A percentile compares a stretch with the other conserved stretches of the same genome.
Conservation (phyloP, 2,888 invertebrate genomes). For the Lasioglossum malachurum region DNA sequence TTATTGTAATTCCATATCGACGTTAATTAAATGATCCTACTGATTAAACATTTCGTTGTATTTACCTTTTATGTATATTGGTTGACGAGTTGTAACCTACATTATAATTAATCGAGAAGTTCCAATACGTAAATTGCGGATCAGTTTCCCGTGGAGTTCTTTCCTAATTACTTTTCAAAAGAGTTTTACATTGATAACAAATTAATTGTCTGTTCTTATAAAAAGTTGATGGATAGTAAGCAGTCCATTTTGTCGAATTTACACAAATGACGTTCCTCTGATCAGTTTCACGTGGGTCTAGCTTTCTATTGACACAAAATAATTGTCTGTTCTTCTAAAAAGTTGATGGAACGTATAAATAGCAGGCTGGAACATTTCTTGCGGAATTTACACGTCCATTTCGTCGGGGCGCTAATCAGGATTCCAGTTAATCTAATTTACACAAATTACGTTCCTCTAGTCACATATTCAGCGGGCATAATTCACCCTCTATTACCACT, state of each 20-base stretch:
- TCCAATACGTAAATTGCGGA: not conserved
- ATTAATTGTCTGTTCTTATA: not conserved
- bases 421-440: not conserved
- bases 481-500: constrained; percentile 17
- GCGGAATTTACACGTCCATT: too few relatives aligned
- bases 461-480: constrained; percentile 32
- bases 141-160: not conserved
- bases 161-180: not conserved
- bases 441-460: constrained; percentile 2
- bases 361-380: not conserved
- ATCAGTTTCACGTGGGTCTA: not conserved
- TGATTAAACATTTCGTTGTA: not conserved
- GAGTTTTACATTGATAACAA: not conserved
- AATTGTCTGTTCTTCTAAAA: not conserved
- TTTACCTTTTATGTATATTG: not conserved
- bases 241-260: not conserved
- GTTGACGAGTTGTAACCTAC: not conserved
- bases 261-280: not conserved
- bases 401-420: not conserved
- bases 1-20: not conserved
- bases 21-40: not conserved
- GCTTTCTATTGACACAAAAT: not conserved
- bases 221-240: not conserved
- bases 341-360: not conserved
- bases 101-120: not conserved